A percentile compares a stretch with the other conserved stretches of the same genome.
These are phyloP conservation scores for Sinhomidia bicolor DNA, from an alignment of 2,888 invertebrate genomes.

Conservation along the genomic window DNA sequence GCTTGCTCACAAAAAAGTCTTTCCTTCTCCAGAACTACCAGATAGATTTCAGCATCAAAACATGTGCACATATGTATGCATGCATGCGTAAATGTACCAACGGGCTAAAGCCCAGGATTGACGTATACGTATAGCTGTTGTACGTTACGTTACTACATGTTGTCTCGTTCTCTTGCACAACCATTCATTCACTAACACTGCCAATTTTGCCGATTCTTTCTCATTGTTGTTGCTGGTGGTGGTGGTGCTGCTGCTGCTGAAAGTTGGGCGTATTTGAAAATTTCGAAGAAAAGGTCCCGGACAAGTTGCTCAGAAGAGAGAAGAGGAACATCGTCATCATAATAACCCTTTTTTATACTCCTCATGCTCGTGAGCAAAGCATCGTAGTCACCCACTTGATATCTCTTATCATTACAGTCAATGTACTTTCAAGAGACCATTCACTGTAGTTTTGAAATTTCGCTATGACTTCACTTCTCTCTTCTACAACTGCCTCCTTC, in stretches of 20 bases:
- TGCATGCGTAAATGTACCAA: background rate
- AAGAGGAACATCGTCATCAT: constrained; percentile 45
- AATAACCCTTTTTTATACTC: constrained; percentile 10
- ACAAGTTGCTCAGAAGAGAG: constrained; percentile 39
- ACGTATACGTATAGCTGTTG: no score
- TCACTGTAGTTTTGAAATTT: constrained; percentile 24
- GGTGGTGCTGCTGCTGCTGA: no score
- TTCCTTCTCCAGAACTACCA: background rate
- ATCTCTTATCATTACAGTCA: constrained; percentile 51
- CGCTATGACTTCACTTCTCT: background rate
- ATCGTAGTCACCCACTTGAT: constrained; percentile 22
- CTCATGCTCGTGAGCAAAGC: background rate
- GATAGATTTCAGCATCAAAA: constrained; percentile 1
- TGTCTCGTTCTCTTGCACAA: background rate
- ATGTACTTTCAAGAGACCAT: constrained; percentile 58
- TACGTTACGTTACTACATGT: constrained; percentile 7
- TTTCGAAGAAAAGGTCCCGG: background rate
- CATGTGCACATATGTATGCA: background rate
- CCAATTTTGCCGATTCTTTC: background rate
- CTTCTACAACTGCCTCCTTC: background rate
- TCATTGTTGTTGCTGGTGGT: constrained; percentile 20
- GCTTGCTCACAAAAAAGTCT: background rate
- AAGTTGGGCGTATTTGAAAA: constrained; percentile 26
- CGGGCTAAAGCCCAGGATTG: background rate
- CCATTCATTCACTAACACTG: background rate